Evolutionary conservation across 2,113 vertebrate species (phyloP).

Genomic region (Atherinomorus stipes): DNA sequence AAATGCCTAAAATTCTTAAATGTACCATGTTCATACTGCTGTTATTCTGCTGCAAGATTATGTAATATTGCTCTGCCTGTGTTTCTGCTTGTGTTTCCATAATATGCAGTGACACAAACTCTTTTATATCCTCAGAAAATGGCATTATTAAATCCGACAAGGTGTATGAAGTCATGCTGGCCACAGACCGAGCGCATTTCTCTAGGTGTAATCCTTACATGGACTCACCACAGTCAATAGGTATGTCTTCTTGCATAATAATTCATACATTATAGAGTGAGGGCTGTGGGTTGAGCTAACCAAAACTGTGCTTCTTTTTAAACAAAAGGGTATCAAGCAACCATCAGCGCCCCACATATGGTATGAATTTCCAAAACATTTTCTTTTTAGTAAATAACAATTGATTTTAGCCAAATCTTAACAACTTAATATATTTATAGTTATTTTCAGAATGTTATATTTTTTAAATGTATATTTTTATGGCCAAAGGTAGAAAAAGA

Average conservation of each 20-base stretch:
- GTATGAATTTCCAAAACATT: slow-evolving; percentile 81
- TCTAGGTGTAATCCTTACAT: slow-evolving; percentile 98
- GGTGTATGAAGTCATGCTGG: slow-evolving; percentile 98
- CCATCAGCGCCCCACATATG: slow-evolving; percentile 99
- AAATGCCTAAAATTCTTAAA: neutral
- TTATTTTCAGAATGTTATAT: neutral
- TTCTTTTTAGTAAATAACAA: slow-evolving; percentile 21
- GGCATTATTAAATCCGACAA: slow-evolving; percentile 98
- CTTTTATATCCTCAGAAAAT: slow-evolving; percentile 89
- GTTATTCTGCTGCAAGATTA: slow-evolving; percentile 17
- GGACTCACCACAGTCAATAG: slow-evolving; percentile 99
- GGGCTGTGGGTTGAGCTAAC: slow-evolving; percentile 30
- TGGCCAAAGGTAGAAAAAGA: neutral
- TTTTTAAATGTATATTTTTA: neutral
- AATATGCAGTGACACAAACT: slow-evolving; percentile 31
- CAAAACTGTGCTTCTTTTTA: slow-evolving; percentile 43
- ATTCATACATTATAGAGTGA: neutral
- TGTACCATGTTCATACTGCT: neutral
- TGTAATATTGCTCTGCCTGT: slow-evolving; percentile 8
- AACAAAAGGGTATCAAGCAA: slow-evolving; percentile 94
- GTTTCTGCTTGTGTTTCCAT: slow-evolving; percentile 1
- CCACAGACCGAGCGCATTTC: slow-evolving; percentile 95
- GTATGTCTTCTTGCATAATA: slow-evolving; percentile 77
- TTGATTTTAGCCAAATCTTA: neutral
- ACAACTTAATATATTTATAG: neutral